Conservation (phyloP, 2,113 vertebrate species). For the Aix galericulata region DNA sequence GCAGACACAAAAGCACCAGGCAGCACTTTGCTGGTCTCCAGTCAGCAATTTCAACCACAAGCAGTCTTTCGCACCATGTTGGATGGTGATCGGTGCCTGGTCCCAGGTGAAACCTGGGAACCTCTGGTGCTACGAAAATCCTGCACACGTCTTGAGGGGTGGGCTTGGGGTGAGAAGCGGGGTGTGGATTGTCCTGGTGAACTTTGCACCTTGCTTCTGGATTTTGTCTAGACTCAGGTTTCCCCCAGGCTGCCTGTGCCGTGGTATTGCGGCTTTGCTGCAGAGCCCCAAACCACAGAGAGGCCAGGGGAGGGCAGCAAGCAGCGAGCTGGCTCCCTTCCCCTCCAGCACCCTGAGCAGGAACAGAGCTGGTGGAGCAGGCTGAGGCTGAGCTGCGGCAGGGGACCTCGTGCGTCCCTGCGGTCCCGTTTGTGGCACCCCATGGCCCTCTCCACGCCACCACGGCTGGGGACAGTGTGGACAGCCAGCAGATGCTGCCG, state of each 20-base stretch:
- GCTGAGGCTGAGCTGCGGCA: background rate
- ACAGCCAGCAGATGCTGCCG: rapidly evolving
- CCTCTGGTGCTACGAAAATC: background rate
- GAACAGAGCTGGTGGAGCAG: background rate
- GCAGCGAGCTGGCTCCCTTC: background rate
- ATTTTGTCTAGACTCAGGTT: background rate
- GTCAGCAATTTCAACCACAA: background rate
- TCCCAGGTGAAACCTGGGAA: background rate
- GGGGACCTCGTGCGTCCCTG: background rate
- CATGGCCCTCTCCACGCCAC: too few species aligned
- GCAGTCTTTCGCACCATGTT: background rate
- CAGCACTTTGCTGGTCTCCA: background rate
- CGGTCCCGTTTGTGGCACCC: rapidly evolving
- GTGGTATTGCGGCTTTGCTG: background rate
- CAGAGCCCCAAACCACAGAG: background rate
- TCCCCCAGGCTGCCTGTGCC: background rate
- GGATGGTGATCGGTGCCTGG: background rate
- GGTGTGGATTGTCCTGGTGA: background rate
- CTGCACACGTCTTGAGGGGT: rapidly evolving
- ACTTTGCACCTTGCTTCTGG: background rate
- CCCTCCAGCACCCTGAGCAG: background rate
- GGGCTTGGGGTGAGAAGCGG: rapidly evolving
- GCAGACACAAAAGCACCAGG: rapidly evolving
- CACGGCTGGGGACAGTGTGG: rapidly evolving
- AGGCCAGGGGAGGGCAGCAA: background rate